phyloP scores from a whole-genome alignment of 2,888 invertebrate species.

The Holacanthella duospinosa region DNA sequence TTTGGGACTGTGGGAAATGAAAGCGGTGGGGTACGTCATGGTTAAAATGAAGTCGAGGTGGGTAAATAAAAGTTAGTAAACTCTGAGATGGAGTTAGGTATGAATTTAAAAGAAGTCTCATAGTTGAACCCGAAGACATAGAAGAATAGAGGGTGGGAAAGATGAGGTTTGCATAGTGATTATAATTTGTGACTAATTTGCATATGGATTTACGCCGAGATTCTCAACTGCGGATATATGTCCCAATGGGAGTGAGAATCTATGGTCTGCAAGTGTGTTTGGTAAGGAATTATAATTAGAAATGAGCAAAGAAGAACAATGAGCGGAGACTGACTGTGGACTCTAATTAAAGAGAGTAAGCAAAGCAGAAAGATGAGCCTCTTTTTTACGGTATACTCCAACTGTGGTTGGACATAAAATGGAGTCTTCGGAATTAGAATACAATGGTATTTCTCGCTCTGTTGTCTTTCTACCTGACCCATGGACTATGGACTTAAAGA shows the following conservation, averaged over 20 bases:
- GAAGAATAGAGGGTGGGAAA: neutral
- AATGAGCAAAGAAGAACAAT: neutral
- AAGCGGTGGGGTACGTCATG: no score
- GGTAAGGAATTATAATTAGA: slow-evolving; percentile 4
- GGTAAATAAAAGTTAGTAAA: no score
- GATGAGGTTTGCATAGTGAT: slow-evolving; percentile 5
- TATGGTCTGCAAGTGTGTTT: no score
- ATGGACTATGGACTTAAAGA: neutral
- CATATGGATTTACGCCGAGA: neutral
- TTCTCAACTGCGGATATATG: no score
- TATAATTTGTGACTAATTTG: neutral
- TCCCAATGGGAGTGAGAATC: no score
- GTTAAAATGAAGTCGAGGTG: no score
- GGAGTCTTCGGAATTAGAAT: neutral
- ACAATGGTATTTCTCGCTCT: neutral
- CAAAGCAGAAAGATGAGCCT: neutral
- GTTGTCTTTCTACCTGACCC: neutral
- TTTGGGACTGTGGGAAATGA: no score
- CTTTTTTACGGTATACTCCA: neutral
- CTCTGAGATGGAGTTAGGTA: no score
- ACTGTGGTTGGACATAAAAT: neutral
- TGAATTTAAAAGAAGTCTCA: no score
- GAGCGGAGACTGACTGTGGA: neutral
- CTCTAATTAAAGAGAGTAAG: slow-evolving; percentile 1
- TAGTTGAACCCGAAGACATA: no score